Evolutionary conservation across 2,888 invertebrate genomes (phyloP).

Genomic region (Dryobota labecula): DNA sequence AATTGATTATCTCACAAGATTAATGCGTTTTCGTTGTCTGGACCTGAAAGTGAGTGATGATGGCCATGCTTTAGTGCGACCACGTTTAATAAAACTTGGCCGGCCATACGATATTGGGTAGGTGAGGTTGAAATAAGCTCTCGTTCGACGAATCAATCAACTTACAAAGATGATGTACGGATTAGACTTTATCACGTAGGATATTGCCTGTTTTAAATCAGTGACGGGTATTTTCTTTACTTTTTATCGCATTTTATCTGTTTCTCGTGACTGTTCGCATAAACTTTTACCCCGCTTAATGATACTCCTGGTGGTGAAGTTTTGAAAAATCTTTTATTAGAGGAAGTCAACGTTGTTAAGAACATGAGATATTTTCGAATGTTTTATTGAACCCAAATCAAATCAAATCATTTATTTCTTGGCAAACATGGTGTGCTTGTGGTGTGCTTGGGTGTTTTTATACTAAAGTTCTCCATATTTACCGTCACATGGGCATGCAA

Average conservation of each 20-base stretch:
- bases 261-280: neutral
- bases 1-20: conserved; percentile 63
- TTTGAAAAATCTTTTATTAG: conserved; percentile 31
- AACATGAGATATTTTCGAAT: neutral
- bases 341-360: neutral
- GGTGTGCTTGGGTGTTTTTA: too few relatives aligned
- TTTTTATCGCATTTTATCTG: conserved; percentile 7
- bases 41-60: conserved; percentile 61
- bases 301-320: conserved; percentile 12
- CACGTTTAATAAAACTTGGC: conserved; percentile 39
- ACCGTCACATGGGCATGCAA: too few relatives aligned
- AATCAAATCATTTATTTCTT: too few relatives aligned
- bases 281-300: conserved; percentile 7
- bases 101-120: conserved; percentile 35
- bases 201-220: neutral
- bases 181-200: conserved; percentile 14
- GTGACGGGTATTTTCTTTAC: neutral
- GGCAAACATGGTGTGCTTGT: too few relatives aligned
- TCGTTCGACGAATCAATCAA: conserved; percentile 33
- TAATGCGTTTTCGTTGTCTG: conserved; percentile 61
- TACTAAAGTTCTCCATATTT: too few relatives aligned
- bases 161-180: conserved; percentile 5
- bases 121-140: conserved; percentile 16
- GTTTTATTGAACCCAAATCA: conserved; percentile 29
- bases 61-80: conserved; percentile 37